Evolutionary conservation across 2,113 vertebrate species (phyloP).

Genomic region (Engraulis encrasicolus): DNA sequence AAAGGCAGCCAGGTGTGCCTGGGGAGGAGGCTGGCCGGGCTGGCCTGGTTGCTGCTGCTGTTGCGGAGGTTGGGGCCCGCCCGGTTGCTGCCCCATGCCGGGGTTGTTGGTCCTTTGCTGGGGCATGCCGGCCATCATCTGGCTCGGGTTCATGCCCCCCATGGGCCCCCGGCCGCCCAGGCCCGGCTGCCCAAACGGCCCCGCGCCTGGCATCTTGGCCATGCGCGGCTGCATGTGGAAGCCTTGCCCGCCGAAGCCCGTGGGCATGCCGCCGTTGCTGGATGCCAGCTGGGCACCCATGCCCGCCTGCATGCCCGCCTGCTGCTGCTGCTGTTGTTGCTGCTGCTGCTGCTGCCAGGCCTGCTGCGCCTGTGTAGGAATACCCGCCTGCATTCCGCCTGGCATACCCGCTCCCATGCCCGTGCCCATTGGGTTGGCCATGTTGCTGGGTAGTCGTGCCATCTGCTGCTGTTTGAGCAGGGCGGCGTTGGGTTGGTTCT

Average conservation of each 20-base stretch:
- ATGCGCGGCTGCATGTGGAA: constrained; percentile 90
- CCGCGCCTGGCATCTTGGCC: constrained; percentile 81
- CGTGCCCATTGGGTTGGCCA: constrained; percentile 56
- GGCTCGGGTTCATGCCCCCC: constrained; percentile 79
- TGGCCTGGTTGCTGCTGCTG: constrained; percentile 78
- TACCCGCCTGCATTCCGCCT: constrained; percentile 56
- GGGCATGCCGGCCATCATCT: constrained; percentile 82
- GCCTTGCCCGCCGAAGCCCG: constrained; percentile 74
- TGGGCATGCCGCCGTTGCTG: constrained; percentile 67
- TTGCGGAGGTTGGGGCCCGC: constrained; percentile 73
- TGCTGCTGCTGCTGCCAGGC: constrained; percentile 78
- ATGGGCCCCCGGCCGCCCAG: constrained; percentile 79
- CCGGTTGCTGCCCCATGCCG: constrained; percentile 64
- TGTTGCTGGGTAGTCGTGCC: constrained; percentile 77
- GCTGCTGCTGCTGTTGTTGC: constrained; percentile 64
- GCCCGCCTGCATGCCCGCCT: constrained; percentile 81
- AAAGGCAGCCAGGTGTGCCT: constrained; percentile 82
- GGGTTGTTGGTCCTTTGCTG: constrained; percentile 70
- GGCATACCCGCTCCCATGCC: constrained; percentile 51
- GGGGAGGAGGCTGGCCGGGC: constrained; percentile 74
- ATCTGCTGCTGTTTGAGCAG: constrained; percentile 85
- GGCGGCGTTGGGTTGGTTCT: constrained; percentile 79
- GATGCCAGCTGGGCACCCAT: constrained; percentile 78
- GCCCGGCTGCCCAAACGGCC: constrained; percentile 75
- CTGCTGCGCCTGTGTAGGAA: constrained; percentile 78